These are phyloP conservation scores for Morpho helenor DNA, from an alignment of 2,888 invertebrate species.

Conservation along the genomic window DNA sequence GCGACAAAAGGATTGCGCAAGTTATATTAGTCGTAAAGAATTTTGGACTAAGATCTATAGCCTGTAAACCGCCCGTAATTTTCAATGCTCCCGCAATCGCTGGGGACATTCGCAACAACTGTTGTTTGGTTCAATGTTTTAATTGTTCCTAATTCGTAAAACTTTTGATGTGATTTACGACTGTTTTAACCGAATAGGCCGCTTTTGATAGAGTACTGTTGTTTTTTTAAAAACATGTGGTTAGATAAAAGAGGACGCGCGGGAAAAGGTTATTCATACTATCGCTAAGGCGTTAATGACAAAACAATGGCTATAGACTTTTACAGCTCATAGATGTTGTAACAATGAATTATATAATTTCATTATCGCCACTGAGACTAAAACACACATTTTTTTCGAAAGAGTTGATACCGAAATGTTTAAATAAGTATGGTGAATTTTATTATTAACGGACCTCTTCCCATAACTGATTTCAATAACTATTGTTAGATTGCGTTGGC, in stretches of 20 bases:
- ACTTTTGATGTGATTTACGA: conserved; percentile 71
- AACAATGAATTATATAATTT: no score
- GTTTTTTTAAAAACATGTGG: conserved; percentile 43
- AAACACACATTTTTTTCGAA: no score
- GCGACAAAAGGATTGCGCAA: conserved; percentile 76
- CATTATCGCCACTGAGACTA: no score
- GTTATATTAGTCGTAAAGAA: conserved; percentile 77
- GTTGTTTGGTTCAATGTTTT: conserved; percentile 75
- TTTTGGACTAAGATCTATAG: conserved; percentile 75
- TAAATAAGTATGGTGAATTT: no score
- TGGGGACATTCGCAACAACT: conserved; percentile 75
- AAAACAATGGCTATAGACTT: conserved; percentile 21
- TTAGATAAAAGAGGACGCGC: conserved; percentile 16
- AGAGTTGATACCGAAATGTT: no score
- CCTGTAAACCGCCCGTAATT: conserved; percentile 71
- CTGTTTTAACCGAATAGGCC: conserved; percentile 57
- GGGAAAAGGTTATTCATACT: conserved; percentile 50
- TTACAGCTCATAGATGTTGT: conserved; percentile 18
- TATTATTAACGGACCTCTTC: no score
- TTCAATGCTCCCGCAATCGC: conserved; percentile 73
- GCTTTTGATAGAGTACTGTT: conserved; percentile 38
- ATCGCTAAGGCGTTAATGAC: conserved; percentile 38
- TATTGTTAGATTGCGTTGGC: no score
- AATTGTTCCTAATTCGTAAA: conserved; percentile 77
- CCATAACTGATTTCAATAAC: no score